A percentile compares a stretch with the other conserved stretches of the same genome.
Conservation (phyloP, 2,888 invertebrate genomes). For the Bellardia bayeri region DNA sequence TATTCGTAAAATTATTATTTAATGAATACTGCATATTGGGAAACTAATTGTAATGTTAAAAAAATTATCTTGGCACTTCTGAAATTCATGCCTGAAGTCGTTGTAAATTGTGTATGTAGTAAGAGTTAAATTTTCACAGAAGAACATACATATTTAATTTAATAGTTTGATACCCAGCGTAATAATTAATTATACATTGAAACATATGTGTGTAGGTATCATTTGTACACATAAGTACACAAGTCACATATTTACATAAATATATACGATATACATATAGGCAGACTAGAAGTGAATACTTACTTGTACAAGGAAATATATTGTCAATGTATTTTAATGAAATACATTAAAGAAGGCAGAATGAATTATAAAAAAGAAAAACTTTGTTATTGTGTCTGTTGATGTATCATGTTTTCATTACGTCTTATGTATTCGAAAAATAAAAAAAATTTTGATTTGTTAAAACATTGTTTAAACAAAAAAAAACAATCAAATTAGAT, state of each 20-base stretch:
- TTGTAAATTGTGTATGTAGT: background rate
- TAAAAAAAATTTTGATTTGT: too few relatives aligned
- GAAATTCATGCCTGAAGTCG: background rate
- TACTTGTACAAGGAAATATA: background rate
- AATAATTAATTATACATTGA: slow-evolving; percentile 10
- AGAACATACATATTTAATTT: background rate
- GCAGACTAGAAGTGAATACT: background rate
- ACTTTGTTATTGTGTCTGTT: background rate
- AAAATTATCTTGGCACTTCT: background rate
- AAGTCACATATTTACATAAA: background rate
- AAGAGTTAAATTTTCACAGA: background rate
- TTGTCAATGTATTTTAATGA: background rate
- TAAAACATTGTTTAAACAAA: background rate
- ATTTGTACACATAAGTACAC: too few relatives aligned
- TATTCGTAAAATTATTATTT: too few relatives aligned
- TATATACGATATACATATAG: background rate
- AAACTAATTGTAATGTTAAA: background rate
- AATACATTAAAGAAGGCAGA: background rate
- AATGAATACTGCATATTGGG: background rate
- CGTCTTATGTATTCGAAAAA: background rate
- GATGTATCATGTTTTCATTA: background rate
- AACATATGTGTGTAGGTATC: background rate
- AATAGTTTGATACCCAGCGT: background rate
- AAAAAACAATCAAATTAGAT: background rate
- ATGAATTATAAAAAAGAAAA: background rate